Base-by-base conservation (phyloP, 2,113 vertebrate species). In the Cephalophus harveyi region DNA sequence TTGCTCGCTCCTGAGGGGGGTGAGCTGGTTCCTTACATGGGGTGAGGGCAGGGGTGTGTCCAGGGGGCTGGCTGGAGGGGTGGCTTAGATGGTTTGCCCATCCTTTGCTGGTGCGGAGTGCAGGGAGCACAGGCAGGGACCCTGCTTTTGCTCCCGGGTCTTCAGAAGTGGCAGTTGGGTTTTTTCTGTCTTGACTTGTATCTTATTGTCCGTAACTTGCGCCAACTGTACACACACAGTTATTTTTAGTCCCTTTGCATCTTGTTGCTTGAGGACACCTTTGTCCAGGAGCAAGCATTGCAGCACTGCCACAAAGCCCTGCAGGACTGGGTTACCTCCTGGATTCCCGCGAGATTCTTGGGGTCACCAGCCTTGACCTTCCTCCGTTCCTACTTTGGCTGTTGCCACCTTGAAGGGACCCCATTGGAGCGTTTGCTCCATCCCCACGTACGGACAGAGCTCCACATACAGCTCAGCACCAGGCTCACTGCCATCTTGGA, bases 361-460 rank as follows among this genome's bases (percentile, higher is more conserved):
- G 23, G 1, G 1, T 27, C n/a, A 19, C 67, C 25, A 12, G 8
- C 74, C 43, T 48, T 8, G 67, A 30, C 21, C 52, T 7, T 25
- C 1, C 23, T 46, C 17, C 5, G 1, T 5, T 59, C 64, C 27
- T 28, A 1, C n/a, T 15, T 7, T 59, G 60, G 16, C 62, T 2
- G 7, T 71, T 1, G 2, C 40, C 50, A 9, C 19, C 9, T 21
- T 2, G 15, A 15, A 23, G 40, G 0, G n/a, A 60, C 50, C 4
- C 40, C 50, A 3, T 5, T 78, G 17, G 21, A 12, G 25, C 2
- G 0, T 14, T 2, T 30, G 1, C 19, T 13, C 4, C 0, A 3
- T 13, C 2, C 7, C 21, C 43, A 8, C 0, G 0, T 30, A 7
- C 0, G 3, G 74, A 1, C 9, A 0, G 25, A 19, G 50, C 0